Evolutionary conservation across 2,113 vertebrate species (phyloP).

Genomic region (Heterochromis multidens): DNA sequence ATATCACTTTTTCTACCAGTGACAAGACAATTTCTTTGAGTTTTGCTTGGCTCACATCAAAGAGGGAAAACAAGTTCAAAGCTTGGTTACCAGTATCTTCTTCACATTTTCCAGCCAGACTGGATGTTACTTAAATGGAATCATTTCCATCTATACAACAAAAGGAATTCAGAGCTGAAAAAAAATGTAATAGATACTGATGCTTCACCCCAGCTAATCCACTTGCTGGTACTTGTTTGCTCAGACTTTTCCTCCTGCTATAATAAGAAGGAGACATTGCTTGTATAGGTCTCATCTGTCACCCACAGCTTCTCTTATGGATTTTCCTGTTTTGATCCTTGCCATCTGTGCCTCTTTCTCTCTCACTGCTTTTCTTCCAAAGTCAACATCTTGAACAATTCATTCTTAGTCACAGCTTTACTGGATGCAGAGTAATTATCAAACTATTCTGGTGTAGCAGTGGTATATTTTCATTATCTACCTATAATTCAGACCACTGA

Average conservation of each 20-base stretch:
- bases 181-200: slow-evolving; percentile 22
- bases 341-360: slow-evolving; percentile 62
- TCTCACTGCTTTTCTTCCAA: slow-evolving; percentile 31
- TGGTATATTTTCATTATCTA: neutral
- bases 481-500: neutral
- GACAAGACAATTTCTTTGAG: neutral
- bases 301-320: slow-evolving; percentile 61
- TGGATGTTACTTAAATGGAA: slow-evolving; percentile 16
- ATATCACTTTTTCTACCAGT: neutral
- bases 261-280: slow-evolving; percentile 48
- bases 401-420: slow-evolving; percentile 23
- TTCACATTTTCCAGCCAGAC: slow-evolving; percentile 14
- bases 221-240: slow-evolving; percentile 65
- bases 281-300: slow-evolving; percentile 64
- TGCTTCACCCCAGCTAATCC: slow-evolving; percentile 40
- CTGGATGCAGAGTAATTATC: slow-evolving; percentile 10
- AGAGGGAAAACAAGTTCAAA: neutral
- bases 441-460: slow-evolving; percentile 2
- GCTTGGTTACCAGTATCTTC: slow-evolving; percentile 6
- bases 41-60: neutral
- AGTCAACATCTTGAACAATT: slow-evolving; percentile 47
- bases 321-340: slow-evolving; percentile 66
- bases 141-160: slow-evolving; percentile 22
- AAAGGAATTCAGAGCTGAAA: slow-evolving; percentile 13
- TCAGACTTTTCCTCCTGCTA: slow-evolving; percentile 29